A percentile compares a stretch with the other conserved stretches of the same genome.
Evolutionary conservation across 2,797 vertebrate genomes (phyloP).

Genomic region (Enteromius afrohamiltoni): DNA sequence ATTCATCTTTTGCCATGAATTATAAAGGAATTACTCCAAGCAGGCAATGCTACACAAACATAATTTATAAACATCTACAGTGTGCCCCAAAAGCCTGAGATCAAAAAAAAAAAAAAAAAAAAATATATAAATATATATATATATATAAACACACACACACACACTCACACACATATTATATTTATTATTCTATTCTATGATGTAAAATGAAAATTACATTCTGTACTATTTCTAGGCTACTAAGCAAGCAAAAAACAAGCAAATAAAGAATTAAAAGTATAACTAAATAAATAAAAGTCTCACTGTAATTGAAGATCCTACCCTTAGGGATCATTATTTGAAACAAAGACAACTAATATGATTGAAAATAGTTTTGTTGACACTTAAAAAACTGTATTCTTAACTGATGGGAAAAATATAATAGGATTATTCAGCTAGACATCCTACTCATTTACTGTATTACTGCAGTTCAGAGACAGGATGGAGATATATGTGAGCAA

Average conservation of each 20-base stretch:
- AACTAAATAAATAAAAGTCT: not conserved
- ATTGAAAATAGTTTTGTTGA: not conserved
- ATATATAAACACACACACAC: too few relatives aligned
- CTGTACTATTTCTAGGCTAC: too few relatives aligned
- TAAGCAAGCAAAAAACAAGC: not conserved
- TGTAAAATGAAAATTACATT: too few relatives aligned
- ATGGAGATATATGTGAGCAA: constrained; percentile 45
- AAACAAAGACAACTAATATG: constrained; percentile 17
- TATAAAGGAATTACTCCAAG: constrained; percentile 47
- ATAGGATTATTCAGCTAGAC: constrained; percentile 33
- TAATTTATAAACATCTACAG: constrained; percentile 4
- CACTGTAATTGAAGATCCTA: not conserved
- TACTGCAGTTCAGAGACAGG: constrained; percentile 40
- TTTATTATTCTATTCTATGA: too few relatives aligned
- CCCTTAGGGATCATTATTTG: not conserved
- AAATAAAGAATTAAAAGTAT: not conserved
- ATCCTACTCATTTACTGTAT: constrained; percentile 32
- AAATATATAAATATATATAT: too few relatives aligned
- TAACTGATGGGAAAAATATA: constrained; percentile 26
- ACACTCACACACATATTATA: too few relatives aligned
- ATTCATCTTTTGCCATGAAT: constrained; percentile 40
- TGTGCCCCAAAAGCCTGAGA: not conserved
- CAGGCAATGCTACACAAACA: constrained; percentile 22
- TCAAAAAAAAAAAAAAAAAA: not conserved
- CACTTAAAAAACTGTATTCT: constrained; percentile 19